Evolutionary conservation across 1,140 invertebrate species (phyloP).

Genomic region (Bombus turneri): DNA sequence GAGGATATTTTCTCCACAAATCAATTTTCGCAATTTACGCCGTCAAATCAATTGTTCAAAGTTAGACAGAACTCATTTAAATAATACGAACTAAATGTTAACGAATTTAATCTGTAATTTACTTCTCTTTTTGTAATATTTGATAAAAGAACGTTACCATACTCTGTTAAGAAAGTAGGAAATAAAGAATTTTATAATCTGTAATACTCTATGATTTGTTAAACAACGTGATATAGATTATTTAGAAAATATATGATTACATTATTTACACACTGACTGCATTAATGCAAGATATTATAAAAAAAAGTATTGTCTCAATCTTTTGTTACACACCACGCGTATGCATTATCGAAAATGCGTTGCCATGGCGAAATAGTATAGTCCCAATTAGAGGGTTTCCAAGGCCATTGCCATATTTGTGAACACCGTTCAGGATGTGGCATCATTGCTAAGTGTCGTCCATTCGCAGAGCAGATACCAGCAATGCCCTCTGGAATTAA

Average conservation of each 20-base stretch:
- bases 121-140: constrained; percentile 27
- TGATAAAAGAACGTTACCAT: constrained; percentile 57
- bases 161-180: constrained; percentile 59
- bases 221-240: not conserved
- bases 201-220: not conserved
- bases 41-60: constrained; percentile 85
- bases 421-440: constrained; percentile 97
- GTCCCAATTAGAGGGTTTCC: constrained; percentile 84
- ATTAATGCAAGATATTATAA: not conserved
- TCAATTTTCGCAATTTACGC: constrained; percentile 85
- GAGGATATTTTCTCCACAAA: constrained; percentile 83
- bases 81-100: constrained; percentile 57
- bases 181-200: constrained; percentile 68
- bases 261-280: not conserved
- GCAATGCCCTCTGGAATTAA: constrained; percentile 88
- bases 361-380: constrained; percentile 92
- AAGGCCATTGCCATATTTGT: constrained; percentile 93
- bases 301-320: constrained; percentile 1
- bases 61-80: constrained; percentile 78
- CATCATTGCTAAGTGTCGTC: constrained; percentile 98
- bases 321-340: constrained; percentile 86
- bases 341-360: constrained; percentile 95
- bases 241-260: constrained; percentile 3
- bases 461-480: constrained; percentile 93
- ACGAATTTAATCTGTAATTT: constrained; percentile 47